phyloP scores from a whole-genome alignment of 2,797 vertebrate species.

The Coilia nasus region DNA sequence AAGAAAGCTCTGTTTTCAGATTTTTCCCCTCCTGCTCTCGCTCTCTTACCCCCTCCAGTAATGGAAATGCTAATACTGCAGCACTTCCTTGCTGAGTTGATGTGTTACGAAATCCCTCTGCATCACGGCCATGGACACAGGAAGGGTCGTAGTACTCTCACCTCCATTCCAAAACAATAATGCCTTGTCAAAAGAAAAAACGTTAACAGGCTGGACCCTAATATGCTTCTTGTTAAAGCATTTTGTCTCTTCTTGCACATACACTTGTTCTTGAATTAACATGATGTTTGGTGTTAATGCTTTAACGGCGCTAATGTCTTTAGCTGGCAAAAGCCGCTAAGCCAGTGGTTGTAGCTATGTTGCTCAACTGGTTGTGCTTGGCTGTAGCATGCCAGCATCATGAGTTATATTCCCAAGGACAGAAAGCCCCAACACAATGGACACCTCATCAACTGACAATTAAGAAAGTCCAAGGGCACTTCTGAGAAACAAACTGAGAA shows the following conservation, averaged over 20 bases:
- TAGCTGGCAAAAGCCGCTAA: background rate
- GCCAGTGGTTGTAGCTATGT: background rate
- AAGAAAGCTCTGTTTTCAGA: conserved; percentile 23
- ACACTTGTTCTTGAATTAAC: background rate
- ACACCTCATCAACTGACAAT: background rate
- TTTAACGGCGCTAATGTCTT: background rate
- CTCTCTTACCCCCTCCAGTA: background rate
- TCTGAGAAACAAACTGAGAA: no score
- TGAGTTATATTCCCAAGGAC: background rate
- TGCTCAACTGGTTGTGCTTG: background rate
- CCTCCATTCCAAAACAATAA: background rate
- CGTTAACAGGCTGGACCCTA: background rate
- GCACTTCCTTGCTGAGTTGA: background rate
- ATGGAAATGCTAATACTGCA: background rate
- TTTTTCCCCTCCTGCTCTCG: background rate
- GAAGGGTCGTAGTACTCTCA: background rate
- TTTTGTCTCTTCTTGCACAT: background rate
- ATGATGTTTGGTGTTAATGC: background rate
- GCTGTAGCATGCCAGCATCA: background rate
- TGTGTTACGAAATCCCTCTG: conserved; percentile 1
- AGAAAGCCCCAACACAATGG: background rate
- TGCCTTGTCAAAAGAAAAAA: background rate
- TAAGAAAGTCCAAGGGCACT: no score
- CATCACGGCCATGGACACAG: background rate
- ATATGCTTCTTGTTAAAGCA: no score